phyloP scores from a whole-genome alignment of 2,888 invertebrate genomes.

The Nemotelus nigrinus region DNA sequence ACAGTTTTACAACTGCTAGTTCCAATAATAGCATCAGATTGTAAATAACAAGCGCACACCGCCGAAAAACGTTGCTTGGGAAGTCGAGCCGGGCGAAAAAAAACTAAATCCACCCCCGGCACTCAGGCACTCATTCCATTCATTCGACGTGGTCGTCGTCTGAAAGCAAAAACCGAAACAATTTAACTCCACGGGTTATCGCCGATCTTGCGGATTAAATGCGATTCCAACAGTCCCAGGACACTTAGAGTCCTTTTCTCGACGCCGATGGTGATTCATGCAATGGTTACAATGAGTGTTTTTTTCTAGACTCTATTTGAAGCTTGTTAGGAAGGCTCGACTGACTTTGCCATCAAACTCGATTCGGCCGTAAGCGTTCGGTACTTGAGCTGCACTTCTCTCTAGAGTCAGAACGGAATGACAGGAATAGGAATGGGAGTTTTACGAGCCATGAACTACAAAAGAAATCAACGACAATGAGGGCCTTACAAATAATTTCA shows the following conservation, averaged over 20 bases:
- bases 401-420: slow-evolving; percentile 48
- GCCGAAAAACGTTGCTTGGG: not conserved
- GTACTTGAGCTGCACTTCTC: slow-evolving; percentile 16
- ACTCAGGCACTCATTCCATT: not conserved
- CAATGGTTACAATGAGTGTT: slow-evolving; percentile 35
- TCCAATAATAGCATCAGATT: slow-evolving; percentile 21
- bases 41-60: slow-evolving; percentile 16
- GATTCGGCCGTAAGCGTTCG: not conserved
- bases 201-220: slow-evolving; percentile 39
- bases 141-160: not conserved
- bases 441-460: slow-evolving; percentile 48
- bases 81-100: not conserved
- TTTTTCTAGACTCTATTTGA: slow-evolving; percentile 15
- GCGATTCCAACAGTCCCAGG: slow-evolving; percentile 40
- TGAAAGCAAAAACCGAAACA: slow-evolving; percentile 29
- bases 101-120: not conserved
- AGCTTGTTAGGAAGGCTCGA: slow-evolving; percentile 28
- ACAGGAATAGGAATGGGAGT: slow-evolving; percentile 50
- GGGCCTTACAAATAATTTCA: slow-evolving; percentile 53
- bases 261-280: slow-evolving; percentile 36
- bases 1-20: slow-evolving; percentile 24
- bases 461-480: slow-evolving; percentile 54
- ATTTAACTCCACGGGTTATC: slow-evolving; percentile 41
- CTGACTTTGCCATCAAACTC: slow-evolving; percentile 6
- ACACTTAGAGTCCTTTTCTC: slow-evolving; percentile 39